Percentiles rank a stretch among this genome's conserved stretches.
phyloP scores from a whole-genome alignment of 2,113 vertebrate species.

The Tragelaphus strepsiceros region DNA sequence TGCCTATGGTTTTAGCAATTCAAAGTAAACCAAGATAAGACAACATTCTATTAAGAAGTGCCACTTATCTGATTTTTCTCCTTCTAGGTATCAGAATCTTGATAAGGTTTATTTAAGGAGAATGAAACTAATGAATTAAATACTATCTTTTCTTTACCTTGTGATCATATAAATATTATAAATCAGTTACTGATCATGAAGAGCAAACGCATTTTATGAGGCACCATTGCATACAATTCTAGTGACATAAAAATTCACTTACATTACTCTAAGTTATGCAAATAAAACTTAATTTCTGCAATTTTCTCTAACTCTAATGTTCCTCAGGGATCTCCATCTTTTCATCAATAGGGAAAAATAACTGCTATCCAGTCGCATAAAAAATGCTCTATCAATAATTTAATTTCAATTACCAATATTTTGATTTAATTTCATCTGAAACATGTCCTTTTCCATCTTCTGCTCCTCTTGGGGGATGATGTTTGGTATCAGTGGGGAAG shows the following conservation, averaged over 20 bases:
- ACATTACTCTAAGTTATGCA: not conserved
- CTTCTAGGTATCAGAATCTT: not conserved
- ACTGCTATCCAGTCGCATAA: not conserved
- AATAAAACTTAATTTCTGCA: not conserved
- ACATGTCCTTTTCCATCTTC: not conserved
- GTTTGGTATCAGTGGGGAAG: not conserved
- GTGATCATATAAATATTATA: not conserved
- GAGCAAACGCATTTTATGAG: not conserved
- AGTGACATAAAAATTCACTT: not conserved
- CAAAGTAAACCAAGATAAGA: not conserved
- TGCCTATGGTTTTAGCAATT: not conserved
- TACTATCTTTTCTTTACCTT: not conserved
- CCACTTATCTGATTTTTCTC: not conserved
- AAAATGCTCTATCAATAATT: not conserved
- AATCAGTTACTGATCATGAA: not conserved
- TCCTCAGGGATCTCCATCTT: not conserved
- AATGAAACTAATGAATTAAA: not conserved
- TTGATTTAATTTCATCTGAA: not conserved
- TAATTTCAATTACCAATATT: not conserved
- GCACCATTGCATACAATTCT: not conserved
- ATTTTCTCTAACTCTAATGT: not conserved
- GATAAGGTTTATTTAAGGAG: not conserved
- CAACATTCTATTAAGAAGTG: not conserved
- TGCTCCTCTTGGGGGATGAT: not conserved
- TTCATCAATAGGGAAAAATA: not conserved